A percentile compares a stretch with the other conserved stretches of the same genome.
Evolutionary conservation across 2,113 vertebrate species (phyloP).

Genomic region (Crotalus horridus): DNA sequence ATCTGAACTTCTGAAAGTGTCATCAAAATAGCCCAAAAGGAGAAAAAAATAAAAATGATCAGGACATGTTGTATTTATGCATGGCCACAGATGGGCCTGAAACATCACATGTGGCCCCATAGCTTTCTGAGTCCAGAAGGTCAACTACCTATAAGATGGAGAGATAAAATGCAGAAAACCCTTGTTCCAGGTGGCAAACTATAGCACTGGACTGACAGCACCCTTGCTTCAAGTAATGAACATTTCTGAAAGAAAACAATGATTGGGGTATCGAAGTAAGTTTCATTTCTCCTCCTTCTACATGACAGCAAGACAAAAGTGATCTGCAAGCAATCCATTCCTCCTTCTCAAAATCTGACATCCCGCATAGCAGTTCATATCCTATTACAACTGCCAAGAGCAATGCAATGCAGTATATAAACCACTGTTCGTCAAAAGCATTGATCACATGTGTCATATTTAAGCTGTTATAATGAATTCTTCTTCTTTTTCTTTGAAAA

Average conservation of each 20-base stretch:
- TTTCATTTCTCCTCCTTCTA: not conserved
- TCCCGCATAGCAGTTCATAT: not conserved
- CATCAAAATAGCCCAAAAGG: not conserved
- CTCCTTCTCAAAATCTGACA: slow-evolving; percentile 1
- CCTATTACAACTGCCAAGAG: not conserved
- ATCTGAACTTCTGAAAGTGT: not conserved
- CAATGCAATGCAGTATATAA: not conserved
- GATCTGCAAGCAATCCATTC: fast-evolving
- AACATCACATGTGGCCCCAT: not conserved
- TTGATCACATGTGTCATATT: not conserved
- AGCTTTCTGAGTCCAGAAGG: not conserved
- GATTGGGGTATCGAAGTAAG: not conserved
- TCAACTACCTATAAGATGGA: not conserved
- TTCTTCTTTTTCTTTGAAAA: not conserved
- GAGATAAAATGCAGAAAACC: not conserved
- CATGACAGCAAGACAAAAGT: not conserved
- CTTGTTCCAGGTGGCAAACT: not conserved
- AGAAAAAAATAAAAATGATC: not conserved
- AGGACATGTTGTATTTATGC: not conserved
- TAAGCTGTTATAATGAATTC: not conserved
- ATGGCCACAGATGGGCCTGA: not conserved
- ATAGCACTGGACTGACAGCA: not conserved
- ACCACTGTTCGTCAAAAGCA: not conserved
- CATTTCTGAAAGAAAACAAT: not conserved
- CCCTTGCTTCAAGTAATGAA: not conserved